Base-by-base conservation (phyloP, 2,797 vertebrate species). In the Prunella strophiata region DNA sequence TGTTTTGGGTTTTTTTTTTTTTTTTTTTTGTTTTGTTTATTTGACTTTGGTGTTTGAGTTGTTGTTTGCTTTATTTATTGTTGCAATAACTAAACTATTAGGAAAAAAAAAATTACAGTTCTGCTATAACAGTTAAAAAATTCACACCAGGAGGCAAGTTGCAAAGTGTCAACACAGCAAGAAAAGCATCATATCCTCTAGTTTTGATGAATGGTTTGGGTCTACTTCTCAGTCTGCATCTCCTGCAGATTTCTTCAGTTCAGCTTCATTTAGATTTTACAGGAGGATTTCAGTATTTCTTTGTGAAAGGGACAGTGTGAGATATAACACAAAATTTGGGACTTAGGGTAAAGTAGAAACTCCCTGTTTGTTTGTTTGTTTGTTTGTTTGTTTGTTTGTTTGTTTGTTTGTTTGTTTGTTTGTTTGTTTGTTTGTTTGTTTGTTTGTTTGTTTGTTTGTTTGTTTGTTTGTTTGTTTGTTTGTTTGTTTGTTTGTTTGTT, bases 81-180 rank as follows among this genome's bases (percentile, higher is more conserved):
- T n/a, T n/a, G n/a, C n/a, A n/a, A n/a, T n/a, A n/a, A n/a, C n/a
- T n/a, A n/a, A n/a, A n/a, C 13, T 63, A n/a, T 5, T 16, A 14
- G 29, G 15, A 1, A 1, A 1, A 38, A 83, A 80, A 73, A 58
- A 2, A 5, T 34, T 38, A 40, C 0, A 0, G 34, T 61, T 83
- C 73, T 72, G 4, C 11, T 57, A 18, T 11, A 38, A 11, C 36
- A 68, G 16, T 75, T 51, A 16, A 79, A 78, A 79, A 22, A 4
- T 59, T 88, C 42, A 36, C 1, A 3, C 18, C 30, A 72, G 40
- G 13, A 74, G 7, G 5, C 29, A 81, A 91, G 22, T 30, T 89
- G 30, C 26, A 47, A 36, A 89, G 61, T 34, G 40, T 18, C 27
- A 59, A 34, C 3, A 30, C 5, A 66, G 15, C 6, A 81, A 80